Evolutionary conservation across 35 echinoderm and acorn worm genomes (phyloP).

Genomic region (Lytechinus variegatus): DNA sequence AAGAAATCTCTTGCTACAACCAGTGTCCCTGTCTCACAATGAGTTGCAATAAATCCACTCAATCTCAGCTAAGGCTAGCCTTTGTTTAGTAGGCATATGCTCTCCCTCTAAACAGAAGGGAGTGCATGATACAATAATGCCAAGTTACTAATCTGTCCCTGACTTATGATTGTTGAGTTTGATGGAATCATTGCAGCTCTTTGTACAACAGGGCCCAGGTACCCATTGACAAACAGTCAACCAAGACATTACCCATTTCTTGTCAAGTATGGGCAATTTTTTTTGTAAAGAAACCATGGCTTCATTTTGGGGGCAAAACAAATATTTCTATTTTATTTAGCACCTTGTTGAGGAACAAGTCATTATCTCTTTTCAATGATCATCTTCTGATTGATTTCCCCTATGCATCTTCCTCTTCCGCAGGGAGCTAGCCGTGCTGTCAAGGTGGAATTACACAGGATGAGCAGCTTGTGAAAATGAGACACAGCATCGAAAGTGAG

Average conservation of each 20-base stretch:
- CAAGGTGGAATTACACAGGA: not conserved
- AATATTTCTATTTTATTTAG: not conserved
- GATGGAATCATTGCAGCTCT: too few species aligned
- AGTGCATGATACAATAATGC: too few species aligned
- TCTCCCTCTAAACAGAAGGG: too few species aligned
- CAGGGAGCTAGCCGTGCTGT: not conserved
- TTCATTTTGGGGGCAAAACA: not conserved
- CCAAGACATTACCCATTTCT: not conserved
- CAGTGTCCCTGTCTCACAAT: too few species aligned
- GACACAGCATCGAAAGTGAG: not conserved
- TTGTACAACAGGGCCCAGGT: not conserved
- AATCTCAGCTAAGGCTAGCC: too few species aligned
- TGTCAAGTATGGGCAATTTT: not conserved
- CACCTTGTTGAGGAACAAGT: not conserved
- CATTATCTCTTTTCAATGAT: not conserved
- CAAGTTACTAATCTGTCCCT: too few species aligned
- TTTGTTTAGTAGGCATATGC: too few species aligned
- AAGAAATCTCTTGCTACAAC: not conserved
- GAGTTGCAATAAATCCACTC: too few species aligned
- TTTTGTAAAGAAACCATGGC: not conserved
- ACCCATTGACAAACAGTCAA: not conserved
- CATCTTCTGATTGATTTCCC: not conserved
- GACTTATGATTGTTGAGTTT: too few species aligned
- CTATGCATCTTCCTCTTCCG: not conserved
- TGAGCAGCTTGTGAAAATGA: not conserved